phyloP scores from a whole-genome alignment of 1,140 invertebrate genomes.

The Drosophila ambigua region DNA sequence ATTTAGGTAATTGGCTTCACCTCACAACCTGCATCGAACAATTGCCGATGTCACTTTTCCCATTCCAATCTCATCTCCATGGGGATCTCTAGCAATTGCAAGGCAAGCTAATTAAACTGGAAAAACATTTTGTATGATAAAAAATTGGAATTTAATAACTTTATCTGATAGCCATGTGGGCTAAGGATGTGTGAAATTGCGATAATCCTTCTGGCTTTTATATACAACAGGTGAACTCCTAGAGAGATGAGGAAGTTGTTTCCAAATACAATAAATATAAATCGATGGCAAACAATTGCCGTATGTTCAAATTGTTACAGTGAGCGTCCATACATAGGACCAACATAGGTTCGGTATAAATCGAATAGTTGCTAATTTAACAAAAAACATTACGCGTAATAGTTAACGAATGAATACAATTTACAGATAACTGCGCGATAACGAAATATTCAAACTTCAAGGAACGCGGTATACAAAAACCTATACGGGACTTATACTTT shows the following conservation, averaged over 20 bases:
- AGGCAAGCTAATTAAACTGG: background rate
- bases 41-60: constrained; percentile 31
- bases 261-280: background rate
- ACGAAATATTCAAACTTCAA: constrained; percentile 15
- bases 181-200: constrained; percentile 1
- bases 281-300: constrained; percentile 29
- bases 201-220: constrained; percentile 4
- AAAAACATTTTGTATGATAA: constrained; percentile 18
- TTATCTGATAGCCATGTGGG: constrained; percentile 11
- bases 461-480: constrained; percentile 20
- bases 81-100: constrained; percentile 23
- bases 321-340: constrained; percentile 1
- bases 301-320: background rate
- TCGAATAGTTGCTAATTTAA: constrained; percentile 28
- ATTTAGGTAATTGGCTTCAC: constrained; percentile 67
- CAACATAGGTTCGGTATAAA: constrained; percentile 11
- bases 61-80: constrained; percentile 31
- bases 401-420: constrained; percentile 32
- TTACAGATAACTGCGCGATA: constrained; percentile 9
- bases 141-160: background rate
- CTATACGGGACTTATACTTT: background rate
- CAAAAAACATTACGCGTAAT: constrained; percentile 25
- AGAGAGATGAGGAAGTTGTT: background rate
- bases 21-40: constrained; percentile 31
- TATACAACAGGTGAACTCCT: constrained; percentile 22